Evolutionary conservation across 2,888 invertebrate species (phyloP).

Genomic region (Oligia fasciuncula): DNA sequence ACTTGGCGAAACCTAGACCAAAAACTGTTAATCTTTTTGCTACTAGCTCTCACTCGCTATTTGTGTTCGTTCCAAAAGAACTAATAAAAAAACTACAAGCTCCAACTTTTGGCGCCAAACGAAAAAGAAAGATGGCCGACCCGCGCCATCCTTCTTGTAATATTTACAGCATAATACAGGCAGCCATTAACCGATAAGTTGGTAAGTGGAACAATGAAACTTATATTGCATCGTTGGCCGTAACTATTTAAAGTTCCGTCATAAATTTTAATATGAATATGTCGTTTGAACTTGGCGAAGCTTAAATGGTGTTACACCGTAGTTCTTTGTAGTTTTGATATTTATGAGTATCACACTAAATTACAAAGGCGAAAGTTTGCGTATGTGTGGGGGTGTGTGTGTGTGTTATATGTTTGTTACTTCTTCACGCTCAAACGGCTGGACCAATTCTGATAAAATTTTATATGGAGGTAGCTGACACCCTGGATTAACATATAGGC

Average conservation of each 20-base stretch:
- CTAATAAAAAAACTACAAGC: neutral
- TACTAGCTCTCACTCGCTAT: neutral
- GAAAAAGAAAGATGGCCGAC: slow-evolving; percentile 45
- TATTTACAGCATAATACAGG: slow-evolving; percentile 55
- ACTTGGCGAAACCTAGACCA: neutral
- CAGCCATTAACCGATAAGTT: slow-evolving; percentile 68
- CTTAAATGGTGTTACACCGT: slow-evolving; percentile 57
- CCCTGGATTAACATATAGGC: no score
- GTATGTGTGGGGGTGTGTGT: no score
- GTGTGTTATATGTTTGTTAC: no score
- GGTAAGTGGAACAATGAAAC: slow-evolving; percentile 78
- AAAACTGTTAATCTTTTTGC: neutral
- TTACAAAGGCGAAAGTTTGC: no score
- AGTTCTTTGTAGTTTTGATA: neutral
- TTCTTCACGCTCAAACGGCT: no score
- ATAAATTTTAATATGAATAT: slow-evolving; percentile 88
- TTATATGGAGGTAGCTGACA: no score
- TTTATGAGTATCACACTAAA: no score
- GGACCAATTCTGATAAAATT: no score
- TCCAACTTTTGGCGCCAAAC: slow-evolving; percentile 45
- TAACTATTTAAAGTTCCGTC: slow-evolving; percentile 84
- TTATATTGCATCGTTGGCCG: slow-evolving; percentile 79
- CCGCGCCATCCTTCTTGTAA: slow-evolving; percentile 35
- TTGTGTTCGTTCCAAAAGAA: no score
- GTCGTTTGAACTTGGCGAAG: slow-evolving; percentile 77